Evolutionary conservation across 1,140 invertebrate genomes (phyloP).

Genomic region (Andricus grossulariae): DNA sequence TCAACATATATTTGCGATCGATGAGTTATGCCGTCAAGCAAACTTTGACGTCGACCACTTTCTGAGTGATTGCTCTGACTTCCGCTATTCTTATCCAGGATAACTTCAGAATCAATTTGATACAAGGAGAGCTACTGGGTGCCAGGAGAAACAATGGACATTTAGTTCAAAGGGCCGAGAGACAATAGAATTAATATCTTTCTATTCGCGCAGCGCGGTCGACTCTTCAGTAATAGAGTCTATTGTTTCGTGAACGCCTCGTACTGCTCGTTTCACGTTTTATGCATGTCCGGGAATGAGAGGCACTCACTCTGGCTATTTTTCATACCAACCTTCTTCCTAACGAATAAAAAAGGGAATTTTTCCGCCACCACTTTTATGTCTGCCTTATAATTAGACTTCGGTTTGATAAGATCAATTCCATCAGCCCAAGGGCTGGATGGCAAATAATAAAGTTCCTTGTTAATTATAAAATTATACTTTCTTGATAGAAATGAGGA

Average conservation of each 20-base stretch:
- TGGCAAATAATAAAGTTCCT: too few relatives aligned
- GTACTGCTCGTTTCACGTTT: constrained; percentile 18
- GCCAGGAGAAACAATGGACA: constrained; percentile 21
- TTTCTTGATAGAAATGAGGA: too few relatives aligned
- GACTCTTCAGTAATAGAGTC: constrained; percentile 23
- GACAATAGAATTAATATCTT: constrained; percentile 31
- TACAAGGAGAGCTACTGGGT: constrained; percentile 27
- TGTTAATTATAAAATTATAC: too few relatives aligned
- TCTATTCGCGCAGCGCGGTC: constrained; percentile 18
- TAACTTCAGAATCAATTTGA: constrained; percentile 24
- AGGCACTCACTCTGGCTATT: not conserved
- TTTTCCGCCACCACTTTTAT: not conserved
- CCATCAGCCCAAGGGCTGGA: too few relatives aligned
- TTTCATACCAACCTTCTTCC: not conserved
- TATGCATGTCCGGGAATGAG: constrained; percentile 1
- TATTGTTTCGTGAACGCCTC: constrained; percentile 27
- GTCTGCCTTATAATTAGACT: too few relatives aligned
- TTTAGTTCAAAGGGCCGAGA: constrained; percentile 20
- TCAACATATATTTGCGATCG: not conserved
- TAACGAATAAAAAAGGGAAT: constrained; percentile 5
- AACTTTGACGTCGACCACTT: not conserved
- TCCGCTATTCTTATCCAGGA: constrained; percentile 2
- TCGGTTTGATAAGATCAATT: too few relatives aligned
- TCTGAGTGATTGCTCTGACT: constrained; percentile 1
- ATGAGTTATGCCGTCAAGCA: not conserved